Evolutionary conservation across 2,888 invertebrate genomes (phyloP).

Genomic region (Atrina japonica): DNA sequence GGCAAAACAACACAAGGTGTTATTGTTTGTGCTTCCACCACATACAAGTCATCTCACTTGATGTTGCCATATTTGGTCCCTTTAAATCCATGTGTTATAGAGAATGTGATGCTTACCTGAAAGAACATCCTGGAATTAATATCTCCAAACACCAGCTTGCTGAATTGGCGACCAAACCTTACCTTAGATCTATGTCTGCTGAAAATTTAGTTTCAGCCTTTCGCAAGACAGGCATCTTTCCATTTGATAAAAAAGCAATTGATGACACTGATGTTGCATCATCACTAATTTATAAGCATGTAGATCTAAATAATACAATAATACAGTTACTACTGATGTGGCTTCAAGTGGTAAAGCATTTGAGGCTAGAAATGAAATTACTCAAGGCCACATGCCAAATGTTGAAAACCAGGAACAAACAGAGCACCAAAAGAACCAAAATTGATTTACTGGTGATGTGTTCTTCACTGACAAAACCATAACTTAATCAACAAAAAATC

Average conservation of each 20-base stretch:
- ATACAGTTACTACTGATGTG: neutral
- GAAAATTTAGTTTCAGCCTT: constrained; percentile 43
- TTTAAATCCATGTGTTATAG: constrained; percentile 40
- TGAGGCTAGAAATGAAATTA: no score
- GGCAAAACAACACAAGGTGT: constrained; percentile 41
- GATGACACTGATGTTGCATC: constrained; percentile 18
- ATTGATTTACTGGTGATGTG: neutral
- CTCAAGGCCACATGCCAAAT: no score
- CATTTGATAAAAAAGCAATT: constrained; percentile 33
- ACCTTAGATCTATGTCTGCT: constrained; percentile 36
- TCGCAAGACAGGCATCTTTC: constrained; percentile 42
- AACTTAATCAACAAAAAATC: constrained; percentile 8
- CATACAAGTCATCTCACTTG: constrained; percentile 45
- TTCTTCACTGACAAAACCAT: constrained; percentile 5
- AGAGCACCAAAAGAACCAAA: neutral
- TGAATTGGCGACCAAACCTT: constrained; percentile 36
- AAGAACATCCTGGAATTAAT: constrained; percentile 32
- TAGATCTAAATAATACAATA: no score
- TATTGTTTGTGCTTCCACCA: constrained; percentile 52
- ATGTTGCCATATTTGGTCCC: constrained; percentile 47
- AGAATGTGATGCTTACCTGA: constrained; percentile 41
- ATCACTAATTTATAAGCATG: constrained; percentile 7
- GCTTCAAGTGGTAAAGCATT: neutral
- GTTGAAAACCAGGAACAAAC: neutral
- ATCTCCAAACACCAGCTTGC: constrained; percentile 44